A percentile compares a stretch with the other conserved stretches of the same genome.
Evolutionary conservation across 2,797 vertebrate species (phyloP).

Genomic region (Rhinophrynus dorsalis): DNA sequence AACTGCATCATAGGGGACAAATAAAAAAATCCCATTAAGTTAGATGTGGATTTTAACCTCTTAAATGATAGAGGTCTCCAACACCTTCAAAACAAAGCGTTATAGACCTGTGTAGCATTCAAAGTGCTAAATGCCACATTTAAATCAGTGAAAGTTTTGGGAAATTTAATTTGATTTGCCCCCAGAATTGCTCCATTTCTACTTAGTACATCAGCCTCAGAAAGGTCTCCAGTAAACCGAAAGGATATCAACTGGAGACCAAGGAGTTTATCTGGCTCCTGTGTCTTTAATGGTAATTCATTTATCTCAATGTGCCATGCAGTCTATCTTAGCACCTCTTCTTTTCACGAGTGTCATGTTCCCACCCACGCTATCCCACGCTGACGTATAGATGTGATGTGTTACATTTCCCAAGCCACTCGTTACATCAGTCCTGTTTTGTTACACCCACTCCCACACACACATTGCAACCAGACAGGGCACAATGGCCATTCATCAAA

Average conservation of each 20-base stretch:
- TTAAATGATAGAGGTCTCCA: too few relatives aligned
- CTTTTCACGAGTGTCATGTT: constrained; percentile 19
- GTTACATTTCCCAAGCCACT: constrained; percentile 17
- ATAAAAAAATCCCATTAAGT: too few relatives aligned
- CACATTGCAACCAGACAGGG: constrained; percentile 13
- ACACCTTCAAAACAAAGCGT: too few relatives aligned
- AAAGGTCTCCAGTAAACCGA: not conserved
- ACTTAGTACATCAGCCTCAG: too few relatives aligned
- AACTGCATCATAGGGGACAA: too few relatives aligned
- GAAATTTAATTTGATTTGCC: too few relatives aligned
- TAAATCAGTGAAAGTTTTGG: too few relatives aligned
- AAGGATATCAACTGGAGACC: not conserved
- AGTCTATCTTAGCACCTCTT: constrained; percentile 14
- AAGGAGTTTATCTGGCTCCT: not conserved
- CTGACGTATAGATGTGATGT: constrained; percentile 20
- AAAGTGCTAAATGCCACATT: too few relatives aligned
- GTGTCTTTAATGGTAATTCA: not conserved
- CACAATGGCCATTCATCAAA: constrained; percentile 35
- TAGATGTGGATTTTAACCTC: too few relatives aligned
- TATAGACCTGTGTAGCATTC: too few relatives aligned
- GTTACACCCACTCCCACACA: constrained; percentile 43
- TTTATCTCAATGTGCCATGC: not conserved
- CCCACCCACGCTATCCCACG: constrained; percentile 23
- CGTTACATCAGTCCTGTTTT: constrained; percentile 34
- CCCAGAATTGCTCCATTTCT: too few relatives aligned